These are phyloP conservation scores for Catalaphyllia jardinei DNA, from an alignment of 64 coral and sea anemone species.

Conservation along the genomic window DNA sequence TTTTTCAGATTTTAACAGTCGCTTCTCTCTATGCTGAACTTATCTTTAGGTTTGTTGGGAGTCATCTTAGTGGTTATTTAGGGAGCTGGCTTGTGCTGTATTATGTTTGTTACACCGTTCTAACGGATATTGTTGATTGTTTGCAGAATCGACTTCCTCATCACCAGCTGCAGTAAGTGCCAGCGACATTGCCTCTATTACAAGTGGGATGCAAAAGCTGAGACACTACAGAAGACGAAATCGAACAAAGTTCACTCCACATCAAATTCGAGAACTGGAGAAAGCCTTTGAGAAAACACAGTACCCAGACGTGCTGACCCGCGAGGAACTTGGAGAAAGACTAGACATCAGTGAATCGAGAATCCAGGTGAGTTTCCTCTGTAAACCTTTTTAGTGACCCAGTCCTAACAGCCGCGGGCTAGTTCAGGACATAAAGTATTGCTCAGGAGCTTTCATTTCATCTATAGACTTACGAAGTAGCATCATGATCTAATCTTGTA, in stretches of 20 bases:
- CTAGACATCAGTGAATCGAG: slow-evolving; percentile 88
- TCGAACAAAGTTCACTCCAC: slow-evolving; percentile 86
- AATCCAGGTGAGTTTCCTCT: slow-evolving; percentile 76
- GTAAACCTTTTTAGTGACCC: not conserved
- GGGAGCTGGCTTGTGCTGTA: not conserved
- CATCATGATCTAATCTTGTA: too few relatives aligned
- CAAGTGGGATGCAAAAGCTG: slow-evolving; percentile 44
- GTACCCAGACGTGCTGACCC: slow-evolving; percentile 90
- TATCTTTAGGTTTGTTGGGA: too few relatives aligned
- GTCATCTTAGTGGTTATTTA: too few relatives aligned
- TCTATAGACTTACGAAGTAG: too few relatives aligned
- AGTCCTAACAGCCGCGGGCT: too few relatives aligned
- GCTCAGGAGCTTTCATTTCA: too few relatives aligned
- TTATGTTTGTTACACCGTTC: not conserved
- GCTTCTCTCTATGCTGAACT: too few relatives aligned
- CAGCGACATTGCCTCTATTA: slow-evolving; percentile 23
- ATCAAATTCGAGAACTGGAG: slow-evolving; percentile 90
- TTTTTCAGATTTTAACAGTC: too few relatives aligned
- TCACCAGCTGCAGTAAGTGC: slow-evolving; percentile 22
- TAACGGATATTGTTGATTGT: not conserved
- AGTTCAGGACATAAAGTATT: too few relatives aligned
- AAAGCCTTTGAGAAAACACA: slow-evolving; percentile 80
- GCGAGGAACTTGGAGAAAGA: slow-evolving; percentile 82
- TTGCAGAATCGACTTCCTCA: not conserved
- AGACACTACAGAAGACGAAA: slow-evolving; percentile 81